Evolutionary conservation across 2,113 vertebrate genomes (phyloP), one percentile per base, ranked within the genome.

Genomic region (Serinus canaria): DNA sequence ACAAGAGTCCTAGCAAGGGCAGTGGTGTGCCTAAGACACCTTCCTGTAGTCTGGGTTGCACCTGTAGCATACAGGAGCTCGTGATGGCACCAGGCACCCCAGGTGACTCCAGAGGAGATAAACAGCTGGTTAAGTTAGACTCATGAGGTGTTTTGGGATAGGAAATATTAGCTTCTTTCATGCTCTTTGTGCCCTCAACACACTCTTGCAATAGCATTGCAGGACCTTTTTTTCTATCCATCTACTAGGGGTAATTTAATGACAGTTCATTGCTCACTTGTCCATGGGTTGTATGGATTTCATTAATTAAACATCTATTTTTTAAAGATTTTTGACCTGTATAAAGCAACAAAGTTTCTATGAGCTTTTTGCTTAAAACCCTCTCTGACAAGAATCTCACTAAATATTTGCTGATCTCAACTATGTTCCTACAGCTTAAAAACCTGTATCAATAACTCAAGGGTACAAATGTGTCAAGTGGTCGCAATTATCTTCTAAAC

Each of bases 401-500:
- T 46, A 92, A 74, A 50, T 79, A 59, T 74, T 93, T 33, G 23
- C 50, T 79, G 59, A 66, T 35, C 72, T 90, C 92, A 95, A 69
- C 39, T 85, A 12, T 73, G 39, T 73, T 95, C 35, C 31, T 83
- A 6, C 10, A 50, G 33, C 12, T 85, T 87, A 77, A 90, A 70
- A 88, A 77, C 55, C 60, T 50, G 50, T 59, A 90, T 86, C 55
- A 90, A 62, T 80, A 91, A 85, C 84, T 92, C 33, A 59, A 62
- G 63, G 63, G 87, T 76, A 85, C 30, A 80, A 77, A 68, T 5
- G 44, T 80, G 43, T 87, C 90, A 87, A 79, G 63, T 35, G 31
- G 10, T 58, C 91, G 49, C 81, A 95, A 66, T 91, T 91, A 77
- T 85, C 46, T 63, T 92, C 70, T 88, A 83, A 95, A 83, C 33